Percentiles rank a stretch among this genome's conserved stretches.
phyloP scores from a whole-genome alignment of 2,797 vertebrate genomes.

The Hybognathus amarus region DNA sequence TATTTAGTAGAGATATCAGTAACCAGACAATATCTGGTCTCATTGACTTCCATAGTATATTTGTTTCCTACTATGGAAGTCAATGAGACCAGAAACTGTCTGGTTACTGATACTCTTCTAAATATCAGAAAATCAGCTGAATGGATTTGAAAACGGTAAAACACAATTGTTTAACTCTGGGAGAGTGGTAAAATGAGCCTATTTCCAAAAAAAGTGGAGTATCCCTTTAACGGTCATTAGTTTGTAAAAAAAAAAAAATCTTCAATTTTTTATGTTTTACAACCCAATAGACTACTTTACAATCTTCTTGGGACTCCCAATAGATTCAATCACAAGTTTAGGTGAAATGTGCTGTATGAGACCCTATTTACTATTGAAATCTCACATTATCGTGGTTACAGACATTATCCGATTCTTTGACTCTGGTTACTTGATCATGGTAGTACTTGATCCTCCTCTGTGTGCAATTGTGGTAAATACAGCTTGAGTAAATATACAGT shows the following conservation, averaged over 20 bases:
- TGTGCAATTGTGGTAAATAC: background rate
- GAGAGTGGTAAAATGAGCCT: too few relatives aligned
- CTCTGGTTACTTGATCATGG: background rate
- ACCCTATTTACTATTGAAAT: background rate
- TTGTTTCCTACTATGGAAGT: too few relatives aligned
- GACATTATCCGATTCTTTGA: background rate
- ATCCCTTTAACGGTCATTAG: background rate
- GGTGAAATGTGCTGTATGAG: background rate
- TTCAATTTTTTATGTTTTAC: background rate
- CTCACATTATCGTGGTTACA: background rate
- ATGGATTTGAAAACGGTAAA: too few relatives aligned
- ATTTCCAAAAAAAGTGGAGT: too few relatives aligned
- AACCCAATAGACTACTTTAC: background rate
- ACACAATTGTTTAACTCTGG: too few relatives aligned
- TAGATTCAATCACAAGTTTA: background rate
- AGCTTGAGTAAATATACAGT: background rate
- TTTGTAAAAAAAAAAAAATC: background rate
- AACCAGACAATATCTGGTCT: too few relatives aligned
- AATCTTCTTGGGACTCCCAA: background rate
- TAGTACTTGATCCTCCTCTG: background rate
- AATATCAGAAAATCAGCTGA: too few relatives aligned
- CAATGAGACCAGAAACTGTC: too few relatives aligned
- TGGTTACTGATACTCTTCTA: too few relatives aligned
- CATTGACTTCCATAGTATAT: too few relatives aligned
- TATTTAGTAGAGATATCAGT: too few relatives aligned